Evolutionary conservation across 1,140 invertebrate species (phyloP).

Genomic region (Drosophila cardini): DNA sequence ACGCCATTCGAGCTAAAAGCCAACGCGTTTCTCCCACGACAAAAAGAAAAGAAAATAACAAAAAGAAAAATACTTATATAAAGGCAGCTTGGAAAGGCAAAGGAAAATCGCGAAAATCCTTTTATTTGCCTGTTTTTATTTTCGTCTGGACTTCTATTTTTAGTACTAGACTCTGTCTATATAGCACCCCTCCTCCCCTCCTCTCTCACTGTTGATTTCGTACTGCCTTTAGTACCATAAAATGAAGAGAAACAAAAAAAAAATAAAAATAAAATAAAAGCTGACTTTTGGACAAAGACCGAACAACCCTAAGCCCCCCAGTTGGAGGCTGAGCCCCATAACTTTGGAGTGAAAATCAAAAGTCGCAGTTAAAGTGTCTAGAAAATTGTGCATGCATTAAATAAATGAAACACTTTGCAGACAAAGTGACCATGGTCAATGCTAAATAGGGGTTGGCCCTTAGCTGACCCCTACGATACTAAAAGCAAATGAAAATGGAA

Average conservation of each 20-base stretch:
- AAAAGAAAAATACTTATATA: too few relatives aligned
- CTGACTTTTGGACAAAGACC: slow-evolving; percentile 49
- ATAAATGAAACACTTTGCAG: slow-evolving; percentile 77
- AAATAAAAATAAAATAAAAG: slow-evolving; percentile 10
- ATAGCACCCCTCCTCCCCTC: slow-evolving; percentile 8
- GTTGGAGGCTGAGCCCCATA: slow-evolving; percentile 21
- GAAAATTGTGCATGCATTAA: slow-evolving; percentile 83
- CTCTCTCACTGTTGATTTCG: slow-evolving; percentile 57
- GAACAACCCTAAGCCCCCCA: slow-evolving; percentile 53
- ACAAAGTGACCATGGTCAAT: slow-evolving; percentile 63
- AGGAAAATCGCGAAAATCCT: slow-evolving; percentile 73
- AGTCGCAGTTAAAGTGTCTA: slow-evolving; percentile 80
- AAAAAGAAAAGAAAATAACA: slow-evolving; percentile 4
- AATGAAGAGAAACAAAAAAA: slow-evolving; percentile 17
- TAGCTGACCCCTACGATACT: slow-evolving; percentile 5
- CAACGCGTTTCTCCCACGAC: slow-evolving; percentile 14
- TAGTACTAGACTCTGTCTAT: slow-evolving; percentile 59
- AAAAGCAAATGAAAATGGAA: slow-evolving; percentile 7
- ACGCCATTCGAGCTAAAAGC: slow-evolving; percentile 46
- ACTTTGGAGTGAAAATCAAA: slow-evolving; percentile 68
- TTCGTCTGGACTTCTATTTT: slow-evolving; percentile 66
- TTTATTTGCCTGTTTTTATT: slow-evolving; percentile 81
- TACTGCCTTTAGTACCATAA: slow-evolving; percentile 38
- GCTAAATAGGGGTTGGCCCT: slow-evolving; percentile 39
- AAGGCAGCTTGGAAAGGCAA: slow-evolving; percentile 31